A percentile compares a stretch with the other conserved stretches of the same genome.
phyloP scores from a whole-genome alignment of 2,113 vertebrate genomes.

The Xyrauchen texanus region DNA sequence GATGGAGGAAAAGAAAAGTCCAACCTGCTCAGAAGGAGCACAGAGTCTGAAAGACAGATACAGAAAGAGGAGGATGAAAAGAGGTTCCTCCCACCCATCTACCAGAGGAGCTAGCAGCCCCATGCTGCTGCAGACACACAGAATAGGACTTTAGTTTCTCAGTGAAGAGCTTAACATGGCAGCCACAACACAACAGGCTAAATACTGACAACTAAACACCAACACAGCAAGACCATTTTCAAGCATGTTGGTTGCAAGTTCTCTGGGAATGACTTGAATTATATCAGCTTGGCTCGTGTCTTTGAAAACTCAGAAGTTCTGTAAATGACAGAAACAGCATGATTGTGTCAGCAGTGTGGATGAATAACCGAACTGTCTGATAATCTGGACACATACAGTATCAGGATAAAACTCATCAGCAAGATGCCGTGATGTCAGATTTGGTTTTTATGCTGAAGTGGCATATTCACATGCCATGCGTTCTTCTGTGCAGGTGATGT shows the following conservation, averaged over 20 bases:
- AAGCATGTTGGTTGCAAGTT: neutral
- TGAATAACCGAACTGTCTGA: conserved; percentile 18
- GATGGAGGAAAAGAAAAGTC: conserved; percentile 9
- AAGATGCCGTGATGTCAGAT: conserved; percentile 25
- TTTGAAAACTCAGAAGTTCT: conserved; percentile 1
- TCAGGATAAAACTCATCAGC: neutral
- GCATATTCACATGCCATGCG: conserved; percentile 1
- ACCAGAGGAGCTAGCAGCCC: conserved; percentile 51
- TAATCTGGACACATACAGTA: conserved; percentile 22
- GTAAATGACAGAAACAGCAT: conserved; percentile 20
- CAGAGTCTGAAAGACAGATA: too few species aligned
- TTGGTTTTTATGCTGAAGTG: conserved; percentile 21
- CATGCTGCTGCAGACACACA: conserved; percentile 47
- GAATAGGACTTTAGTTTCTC: conserved; percentile 62
- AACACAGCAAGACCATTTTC: neutral
- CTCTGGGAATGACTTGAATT: conserved; percentile 13
- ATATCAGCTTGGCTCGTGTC: conserved; percentile 3
- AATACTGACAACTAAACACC: neutral
- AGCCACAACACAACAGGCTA: conserved; percentile 54
- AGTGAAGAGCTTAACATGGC: conserved; percentile 72
- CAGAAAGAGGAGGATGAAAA: neutral
- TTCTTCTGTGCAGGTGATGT: conserved; percentile 16
- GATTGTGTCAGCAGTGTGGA: conserved; percentile 45
- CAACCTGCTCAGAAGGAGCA: conserved; percentile 28
- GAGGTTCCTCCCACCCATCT: conserved; percentile 24